Evolutionary conservation across 2,888 invertebrate genomes (phyloP).

Genomic region (Tridacna crocea): DNA sequence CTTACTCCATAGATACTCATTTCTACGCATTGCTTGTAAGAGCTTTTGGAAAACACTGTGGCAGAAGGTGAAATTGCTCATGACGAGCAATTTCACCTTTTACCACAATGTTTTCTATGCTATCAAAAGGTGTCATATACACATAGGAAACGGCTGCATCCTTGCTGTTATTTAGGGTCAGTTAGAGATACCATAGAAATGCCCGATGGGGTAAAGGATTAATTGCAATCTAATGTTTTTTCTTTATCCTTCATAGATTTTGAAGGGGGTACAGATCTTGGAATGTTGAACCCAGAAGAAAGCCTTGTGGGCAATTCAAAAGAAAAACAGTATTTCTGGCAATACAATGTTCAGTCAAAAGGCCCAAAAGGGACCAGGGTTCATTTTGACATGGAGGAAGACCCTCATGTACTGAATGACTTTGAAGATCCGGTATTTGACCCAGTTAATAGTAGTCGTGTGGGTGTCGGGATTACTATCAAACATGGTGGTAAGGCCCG

Average conservation of each 20-base stretch:
- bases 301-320: slow-evolving; percentile 63
- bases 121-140: no score
- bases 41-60: no score
- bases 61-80: no score
- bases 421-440: slow-evolving; percentile 98
- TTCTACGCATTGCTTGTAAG: no score
- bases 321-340: slow-evolving; percentile 92
- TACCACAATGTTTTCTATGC: no score
- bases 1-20: no score
- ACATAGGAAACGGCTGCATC: no score
- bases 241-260: slow-evolving; percentile 42
- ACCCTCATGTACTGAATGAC: slow-evolving; percentile 95
- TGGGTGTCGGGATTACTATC: slow-evolving; percentile 68
- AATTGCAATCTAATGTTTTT: no score
- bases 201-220: no score
- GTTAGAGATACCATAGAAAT: no score
- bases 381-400: slow-evolving; percentile 87
- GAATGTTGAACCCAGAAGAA: slow-evolving; percentile 50
- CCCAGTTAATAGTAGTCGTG: slow-evolving; percentile 86
- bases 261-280: slow-evolving; percentile 61
- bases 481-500: slow-evolving; percentile 88
- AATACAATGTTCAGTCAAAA: slow-evolving; percentile 99
- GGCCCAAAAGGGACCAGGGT: slow-evolving; percentile 96
- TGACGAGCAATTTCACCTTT: no score
- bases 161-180: no score